phyloP scores from a whole-genome alignment of 2,888 invertebrate genomes.

The Schizotus pectinicornis region DNA sequence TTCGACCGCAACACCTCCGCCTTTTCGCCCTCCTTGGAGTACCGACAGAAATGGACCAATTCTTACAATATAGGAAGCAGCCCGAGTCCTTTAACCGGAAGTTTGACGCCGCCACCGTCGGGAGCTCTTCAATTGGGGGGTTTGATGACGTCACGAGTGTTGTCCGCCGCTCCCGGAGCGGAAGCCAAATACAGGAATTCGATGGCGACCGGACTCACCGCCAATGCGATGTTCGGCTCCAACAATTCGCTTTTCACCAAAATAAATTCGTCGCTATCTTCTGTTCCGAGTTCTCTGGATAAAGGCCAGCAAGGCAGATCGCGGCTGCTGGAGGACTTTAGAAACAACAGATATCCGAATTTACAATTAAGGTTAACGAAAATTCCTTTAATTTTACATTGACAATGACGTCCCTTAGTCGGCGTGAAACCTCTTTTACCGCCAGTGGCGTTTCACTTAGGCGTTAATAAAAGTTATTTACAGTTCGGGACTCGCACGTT shows the following conservation, averaged over 20 bases:
- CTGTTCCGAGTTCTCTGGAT: constrained; percentile 53
- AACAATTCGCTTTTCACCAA: constrained; percentile 80
- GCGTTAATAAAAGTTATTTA: too few species aligned
- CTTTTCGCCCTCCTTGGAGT: constrained; percentile 77
- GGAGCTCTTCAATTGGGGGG: constrained; percentile 65
- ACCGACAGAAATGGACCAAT: constrained; percentile 67
- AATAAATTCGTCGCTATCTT: constrained; percentile 56
- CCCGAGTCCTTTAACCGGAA: constrained; percentile 61
- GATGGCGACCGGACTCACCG: constrained; percentile 67
- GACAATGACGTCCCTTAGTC: too few species aligned
- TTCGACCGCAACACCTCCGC: constrained; percentile 79
- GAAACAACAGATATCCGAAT: constrained; percentile 87
- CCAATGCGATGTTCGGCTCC: constrained; percentile 79
- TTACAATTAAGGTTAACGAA: constrained; percentile 69
- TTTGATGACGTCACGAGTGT: constrained; percentile 67
- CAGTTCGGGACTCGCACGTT: too few species aligned
- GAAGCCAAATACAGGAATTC: constrained; percentile 84
- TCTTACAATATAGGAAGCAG: constrained; percentile 62
- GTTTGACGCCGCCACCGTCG: constrained; percentile 84
- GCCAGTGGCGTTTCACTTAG: too few species aligned
- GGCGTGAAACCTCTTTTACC: too few species aligned
- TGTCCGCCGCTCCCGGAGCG: constrained; percentile 87
- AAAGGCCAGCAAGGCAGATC: constrained; percentile 76
- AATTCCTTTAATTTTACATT: too few species aligned
- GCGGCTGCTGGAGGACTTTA: constrained; percentile 93